Evolutionary conservation across 2,113 vertebrate genomes (phyloP).

Genomic region (Xiphorhynchus elegans): DNA sequence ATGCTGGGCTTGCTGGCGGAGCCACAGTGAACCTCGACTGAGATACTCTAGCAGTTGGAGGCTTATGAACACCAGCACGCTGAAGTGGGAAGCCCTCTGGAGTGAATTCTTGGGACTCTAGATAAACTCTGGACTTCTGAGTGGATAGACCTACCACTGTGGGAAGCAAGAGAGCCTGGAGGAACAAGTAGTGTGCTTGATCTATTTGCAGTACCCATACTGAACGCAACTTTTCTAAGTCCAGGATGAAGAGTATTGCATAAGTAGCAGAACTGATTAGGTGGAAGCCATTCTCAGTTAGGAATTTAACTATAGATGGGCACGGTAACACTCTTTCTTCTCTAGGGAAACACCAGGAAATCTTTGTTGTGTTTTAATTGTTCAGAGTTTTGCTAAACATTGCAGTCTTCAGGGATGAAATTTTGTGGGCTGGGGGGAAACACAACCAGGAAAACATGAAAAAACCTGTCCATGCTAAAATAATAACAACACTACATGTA

Average conservation of each 20-base stretch:
- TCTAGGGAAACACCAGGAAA: not conserved
- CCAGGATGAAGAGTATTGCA: not conserved
- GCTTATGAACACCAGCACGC: not conserved
- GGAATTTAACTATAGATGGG: not conserved
- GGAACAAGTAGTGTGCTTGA: not conserved
- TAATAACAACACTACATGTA: not conserved
- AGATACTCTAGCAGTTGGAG: rapidly evolving
- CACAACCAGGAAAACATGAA: not conserved
- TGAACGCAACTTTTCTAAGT: not conserved
- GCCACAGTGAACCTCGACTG: not conserved
- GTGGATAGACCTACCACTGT: not conserved
- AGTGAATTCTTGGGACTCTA: not conserved
- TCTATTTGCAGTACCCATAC: not conserved
- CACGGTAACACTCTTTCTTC: not conserved
- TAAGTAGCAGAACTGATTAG: not conserved
- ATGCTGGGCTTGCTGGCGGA: not conserved
- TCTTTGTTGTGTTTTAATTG: not conserved
- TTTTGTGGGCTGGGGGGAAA: not conserved
- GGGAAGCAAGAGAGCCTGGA: not conserved
- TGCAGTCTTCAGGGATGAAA: not conserved
- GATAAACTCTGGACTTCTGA: not conserved
- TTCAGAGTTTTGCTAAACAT: not conserved
- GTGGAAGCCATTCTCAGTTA: not conserved
- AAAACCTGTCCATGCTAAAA: not conserved
- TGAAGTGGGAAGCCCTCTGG: not conserved